These are phyloP conservation scores for Chaitophorus viminalis DNA, from an alignment of 2,888 invertebrate species.

Conservation along the genomic window DNA sequence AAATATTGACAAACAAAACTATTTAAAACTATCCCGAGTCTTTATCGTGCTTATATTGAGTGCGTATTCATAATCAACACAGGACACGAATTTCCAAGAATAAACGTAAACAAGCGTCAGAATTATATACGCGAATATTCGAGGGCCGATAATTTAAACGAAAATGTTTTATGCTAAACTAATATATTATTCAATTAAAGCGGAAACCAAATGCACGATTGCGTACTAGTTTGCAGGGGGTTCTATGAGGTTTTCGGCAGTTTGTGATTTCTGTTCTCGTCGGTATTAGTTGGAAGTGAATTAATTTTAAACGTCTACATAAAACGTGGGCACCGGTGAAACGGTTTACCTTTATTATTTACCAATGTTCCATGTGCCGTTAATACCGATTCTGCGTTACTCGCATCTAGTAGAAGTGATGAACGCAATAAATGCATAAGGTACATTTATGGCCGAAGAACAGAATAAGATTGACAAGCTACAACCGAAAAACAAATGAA, in stretches of 20 bases:
- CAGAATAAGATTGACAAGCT: too few relatives aligned
- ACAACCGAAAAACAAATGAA: too few relatives aligned
- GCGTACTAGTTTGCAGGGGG: too few relatives aligned
- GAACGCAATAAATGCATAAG: too few relatives aligned
- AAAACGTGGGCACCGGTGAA: neutral
- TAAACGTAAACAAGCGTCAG: too few relatives aligned
- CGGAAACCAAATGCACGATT: neutral
- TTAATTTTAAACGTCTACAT: neutral
- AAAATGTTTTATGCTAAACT: neutral
- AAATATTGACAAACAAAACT: too few relatives aligned
- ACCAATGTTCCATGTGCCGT: neutral
- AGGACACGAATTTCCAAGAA: too few relatives aligned
- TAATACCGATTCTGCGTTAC: neutral
- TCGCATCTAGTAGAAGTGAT: neutral
- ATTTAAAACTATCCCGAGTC: too few relatives aligned
- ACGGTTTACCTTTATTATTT: neutral
- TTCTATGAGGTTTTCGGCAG: neutral
- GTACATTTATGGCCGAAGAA: too few relatives aligned
- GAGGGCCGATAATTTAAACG: neutral
- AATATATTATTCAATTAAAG: conserved; percentile 7
- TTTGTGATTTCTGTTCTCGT: neutral
- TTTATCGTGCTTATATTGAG: too few relatives aligned
- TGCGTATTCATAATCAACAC: too few relatives aligned
- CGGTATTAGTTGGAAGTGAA: neutral
- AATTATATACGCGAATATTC: too few relatives aligned